phyloP scores from a whole-genome alignment of 2,888 invertebrate genomes.

The Nowickia ferox region DNA sequence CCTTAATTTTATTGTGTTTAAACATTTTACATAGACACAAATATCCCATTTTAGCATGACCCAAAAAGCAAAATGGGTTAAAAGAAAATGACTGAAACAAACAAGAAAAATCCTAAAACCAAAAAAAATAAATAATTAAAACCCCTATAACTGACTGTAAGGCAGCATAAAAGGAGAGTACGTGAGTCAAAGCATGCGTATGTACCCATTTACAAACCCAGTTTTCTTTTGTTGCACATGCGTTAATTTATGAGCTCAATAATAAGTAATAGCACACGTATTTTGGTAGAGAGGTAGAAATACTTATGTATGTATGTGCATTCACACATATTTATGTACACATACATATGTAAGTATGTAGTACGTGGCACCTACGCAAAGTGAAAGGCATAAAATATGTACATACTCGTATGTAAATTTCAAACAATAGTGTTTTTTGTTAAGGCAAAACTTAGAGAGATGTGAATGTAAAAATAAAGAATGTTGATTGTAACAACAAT shows the following conservation, averaged over 20 bases:
- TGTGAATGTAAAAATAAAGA: conserved; percentile 33
- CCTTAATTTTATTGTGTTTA: too few relatives aligned
- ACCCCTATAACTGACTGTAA: not conserved
- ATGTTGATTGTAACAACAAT: not conserved
- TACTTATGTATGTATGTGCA: not conserved
- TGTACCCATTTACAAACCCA: conserved; percentile 43
- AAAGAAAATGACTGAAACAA: not conserved
- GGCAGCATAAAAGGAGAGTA: conserved; percentile 49
- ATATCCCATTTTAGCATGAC: too few relatives aligned
- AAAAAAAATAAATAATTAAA: conserved; percentile 18
- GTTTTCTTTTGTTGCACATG: conserved; percentile 31
- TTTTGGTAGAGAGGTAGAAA: not conserved
- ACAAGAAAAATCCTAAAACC: conserved; percentile 29
- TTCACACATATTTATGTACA: not conserved
- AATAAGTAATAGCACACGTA: not conserved
- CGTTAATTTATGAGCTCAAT: conserved; percentile 13
- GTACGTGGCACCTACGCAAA: conserved; percentile 58
- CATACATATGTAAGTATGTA: not conserved
- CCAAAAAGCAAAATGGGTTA: conserved; percentile 23
- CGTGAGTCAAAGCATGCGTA: conserved; percentile 58
- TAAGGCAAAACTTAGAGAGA: conserved; percentile 33
- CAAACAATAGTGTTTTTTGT: conserved; percentile 36
- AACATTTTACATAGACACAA: too few relatives aligned
- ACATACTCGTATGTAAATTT: too few relatives aligned
- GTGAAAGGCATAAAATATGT: conserved; percentile 58